phyloP scores from a whole-genome alignment of 1,140 invertebrate species.

The Bombus sibiricus region DNA sequence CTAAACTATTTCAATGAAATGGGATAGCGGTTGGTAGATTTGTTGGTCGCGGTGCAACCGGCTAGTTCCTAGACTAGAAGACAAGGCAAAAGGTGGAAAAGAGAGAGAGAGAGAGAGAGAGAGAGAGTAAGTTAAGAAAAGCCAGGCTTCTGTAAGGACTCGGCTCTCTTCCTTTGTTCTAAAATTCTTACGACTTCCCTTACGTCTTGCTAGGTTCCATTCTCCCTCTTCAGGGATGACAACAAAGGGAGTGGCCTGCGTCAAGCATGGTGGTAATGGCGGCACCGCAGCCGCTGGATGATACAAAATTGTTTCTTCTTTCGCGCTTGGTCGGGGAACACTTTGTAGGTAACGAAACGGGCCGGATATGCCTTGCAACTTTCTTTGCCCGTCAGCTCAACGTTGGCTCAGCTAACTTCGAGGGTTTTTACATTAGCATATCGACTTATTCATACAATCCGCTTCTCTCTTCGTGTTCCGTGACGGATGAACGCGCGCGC shows the following conservation, averaged over 20 bases:
- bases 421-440: constrained; percentile 77
- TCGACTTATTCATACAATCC: constrained; percentile 78
- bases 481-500: constrained; percentile 33
- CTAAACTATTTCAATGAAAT: constrained; percentile 78
- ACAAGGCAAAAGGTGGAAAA: neutral
- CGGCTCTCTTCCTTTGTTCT: constrained; percentile 69
- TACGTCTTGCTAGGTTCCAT: constrained; percentile 61
- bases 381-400: constrained; percentile 57
- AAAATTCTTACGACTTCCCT: constrained; percentile 74
- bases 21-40: constrained; percentile 69
- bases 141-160: constrained; percentile 49
- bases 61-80: constrained; percentile 16
- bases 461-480: constrained; percentile 41
- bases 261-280: constrained; percentile 62
- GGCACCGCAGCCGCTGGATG: constrained; percentile 21
- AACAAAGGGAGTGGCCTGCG: constrained; percentile 71
- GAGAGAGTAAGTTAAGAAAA: constrained; percentile 52
- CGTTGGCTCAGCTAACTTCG: constrained; percentile 71
- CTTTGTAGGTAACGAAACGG: constrained; percentile 59
- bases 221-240: constrained; percentile 29
- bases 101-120: neutral
- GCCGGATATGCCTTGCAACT: constrained; percentile 64
- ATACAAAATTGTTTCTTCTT: constrained; percentile 66
- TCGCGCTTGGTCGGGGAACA: constrained; percentile 46
- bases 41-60: constrained; percentile 56